Evolutionary conservation across 2,888 invertebrate genomes (phyloP).

Genomic region (Drosophila merina): DNA sequence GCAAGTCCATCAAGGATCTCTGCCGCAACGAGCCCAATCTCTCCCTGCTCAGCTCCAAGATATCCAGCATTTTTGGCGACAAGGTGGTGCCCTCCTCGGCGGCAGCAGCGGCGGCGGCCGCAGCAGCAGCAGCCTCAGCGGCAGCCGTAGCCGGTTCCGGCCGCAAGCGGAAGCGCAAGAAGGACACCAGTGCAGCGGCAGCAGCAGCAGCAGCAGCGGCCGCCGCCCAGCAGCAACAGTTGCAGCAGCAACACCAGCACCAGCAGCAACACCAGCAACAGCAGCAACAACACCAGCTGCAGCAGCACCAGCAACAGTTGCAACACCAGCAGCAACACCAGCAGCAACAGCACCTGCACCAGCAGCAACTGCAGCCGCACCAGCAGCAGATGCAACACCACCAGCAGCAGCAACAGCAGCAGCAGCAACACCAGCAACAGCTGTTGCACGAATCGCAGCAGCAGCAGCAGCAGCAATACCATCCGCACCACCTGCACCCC

Average conservation of each 20-base stretch:
- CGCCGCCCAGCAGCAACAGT: slow-evolving; percentile 15
- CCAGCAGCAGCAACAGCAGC: slow-evolving; percentile 35
- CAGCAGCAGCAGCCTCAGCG: slow-evolving; percentile 11
- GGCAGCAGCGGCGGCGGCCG: slow-evolving; percentile 28
- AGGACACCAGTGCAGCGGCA: slow-evolving; percentile 48
- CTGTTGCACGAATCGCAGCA: slow-evolving; percentile 53
- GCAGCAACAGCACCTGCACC: slow-evolving; percentile 42
- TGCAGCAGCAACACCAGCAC: slow-evolving; percentile 70
- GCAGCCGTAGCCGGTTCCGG: slow-evolving; percentile 48
- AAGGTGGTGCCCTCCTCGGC: slow-evolving; percentile 63
- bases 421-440: slow-evolving; percentile 53
- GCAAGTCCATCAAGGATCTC: slow-evolving; percentile 84
- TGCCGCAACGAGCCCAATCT: slow-evolving; percentile 84
- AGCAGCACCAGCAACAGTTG: slow-evolving; percentile 27
- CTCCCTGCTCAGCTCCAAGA: slow-evolving; percentile 83
- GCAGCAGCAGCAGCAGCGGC: slow-evolving; percentile 38
- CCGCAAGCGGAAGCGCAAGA: slow-evolving; percentile 79
- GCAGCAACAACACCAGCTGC: slow-evolving; percentile 15
- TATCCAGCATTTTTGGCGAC: slow-evolving; percentile 83
- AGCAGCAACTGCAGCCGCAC: slow-evolving; percentile 31
- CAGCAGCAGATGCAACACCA: slow-evolving; percentile 39
- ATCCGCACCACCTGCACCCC: slow-evolving; percentile 44
- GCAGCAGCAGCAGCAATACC: slow-evolving; percentile 60
- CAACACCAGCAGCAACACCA: slow-evolving; percentile 41
- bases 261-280: slow-evolving; percentile 62